Base-by-base conservation (phyloP, 1,140 invertebrate species). In the Hesperophylax magnus region DNA sequence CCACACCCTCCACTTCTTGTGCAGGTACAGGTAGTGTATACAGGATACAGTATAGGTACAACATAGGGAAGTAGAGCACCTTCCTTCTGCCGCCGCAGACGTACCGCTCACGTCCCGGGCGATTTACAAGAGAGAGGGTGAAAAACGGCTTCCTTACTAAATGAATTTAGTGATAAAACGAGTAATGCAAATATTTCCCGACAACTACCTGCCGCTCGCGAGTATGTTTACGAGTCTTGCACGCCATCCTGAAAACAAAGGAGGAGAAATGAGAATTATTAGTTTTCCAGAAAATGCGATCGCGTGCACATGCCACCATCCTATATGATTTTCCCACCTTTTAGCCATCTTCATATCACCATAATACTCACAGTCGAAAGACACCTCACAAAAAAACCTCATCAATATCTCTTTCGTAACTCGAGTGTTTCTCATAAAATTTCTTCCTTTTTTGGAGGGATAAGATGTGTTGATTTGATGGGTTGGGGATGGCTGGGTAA, bases 141-240 rank as follows among this genome's bases (percentile, higher is more conserved):
- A 67, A 67, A 17, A 67, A 67, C 63, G 63, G 22, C 31, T 67
- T 67, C 63, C 63, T 67, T 31, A n/a, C 24, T 67, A 67, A 67
- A 67, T 67, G 63, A 67, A 67, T 67, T 34, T 67, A 67, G 63
- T 67, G 63, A 67, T 67, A 67, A 67, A 67, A 34, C 31, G 63
- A 27, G 31, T 34, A 67, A 67, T 67, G 63, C 63, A 67, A 67
- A 67, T 67, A 67, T 67, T 67, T 67, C 31, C 63, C 63, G 63
- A 67, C 63, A 67, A 31, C 63, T 67, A 67, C 63, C 6, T 22
- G 27, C 24, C 17, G 31, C 63, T 67, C 63, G 63, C 20, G 18
- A 61, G 58, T 61, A 7, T 67, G 63, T 67, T 31, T 34, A 34
- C 63, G 63, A 17, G 24, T 34, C 63, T 67, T 67, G 63, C 63